A percentile compares a stretch with the other conserved stretches of the same genome.
These are phyloP conservation scores for Daktulosphaira vitifoliae DNA, from an alignment of 1,140 invertebrate species.

Conservation along the genomic window DNA sequence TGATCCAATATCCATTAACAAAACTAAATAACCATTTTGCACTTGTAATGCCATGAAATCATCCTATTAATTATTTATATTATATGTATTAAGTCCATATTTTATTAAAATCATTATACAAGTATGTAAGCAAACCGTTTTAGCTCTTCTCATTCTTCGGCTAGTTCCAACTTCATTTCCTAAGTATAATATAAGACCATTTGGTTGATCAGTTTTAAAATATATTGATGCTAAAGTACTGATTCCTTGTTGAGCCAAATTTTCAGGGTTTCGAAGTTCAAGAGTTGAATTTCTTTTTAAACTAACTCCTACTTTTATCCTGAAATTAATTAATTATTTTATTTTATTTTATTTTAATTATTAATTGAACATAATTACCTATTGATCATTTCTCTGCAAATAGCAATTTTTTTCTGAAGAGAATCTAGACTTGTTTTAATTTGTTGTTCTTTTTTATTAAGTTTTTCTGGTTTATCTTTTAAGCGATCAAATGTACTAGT, in stretches of 20 bases:
- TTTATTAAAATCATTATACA: conserved; percentile 22
- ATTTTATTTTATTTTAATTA: too few species aligned
- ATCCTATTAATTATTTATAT: conserved; percentile 48
- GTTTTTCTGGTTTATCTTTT: conserved; percentile 49
- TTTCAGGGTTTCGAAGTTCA: conserved; percentile 74
- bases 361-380: conserved; percentile 41
- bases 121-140: conserved; percentile 48
- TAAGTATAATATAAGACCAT: conserved; percentile 80
- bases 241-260: conserved; percentile 69
- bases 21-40: conserved; percentile 73
- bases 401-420: conserved; percentile 55
- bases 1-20: conserved; percentile 74
- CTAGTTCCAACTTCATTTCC: conserved; percentile 67
- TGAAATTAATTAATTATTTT: conserved; percentile 48
- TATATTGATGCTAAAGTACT: conserved; percentile 78
- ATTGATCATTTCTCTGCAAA: conserved; percentile 53
- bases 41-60: conserved; percentile 92
- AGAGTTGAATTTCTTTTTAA: conserved; percentile 76
- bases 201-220: conserved; percentile 68
- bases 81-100: not conserved
- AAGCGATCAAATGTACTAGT: conserved; percentile 41
- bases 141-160: conserved; percentile 51
- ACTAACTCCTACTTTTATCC: conserved; percentile 68
- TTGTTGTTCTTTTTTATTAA: conserved; percentile 50
- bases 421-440: conserved; percentile 62